phyloP scores from a whole-genome alignment of 2,113 vertebrate species.

The Parotia lawesii region DNA sequence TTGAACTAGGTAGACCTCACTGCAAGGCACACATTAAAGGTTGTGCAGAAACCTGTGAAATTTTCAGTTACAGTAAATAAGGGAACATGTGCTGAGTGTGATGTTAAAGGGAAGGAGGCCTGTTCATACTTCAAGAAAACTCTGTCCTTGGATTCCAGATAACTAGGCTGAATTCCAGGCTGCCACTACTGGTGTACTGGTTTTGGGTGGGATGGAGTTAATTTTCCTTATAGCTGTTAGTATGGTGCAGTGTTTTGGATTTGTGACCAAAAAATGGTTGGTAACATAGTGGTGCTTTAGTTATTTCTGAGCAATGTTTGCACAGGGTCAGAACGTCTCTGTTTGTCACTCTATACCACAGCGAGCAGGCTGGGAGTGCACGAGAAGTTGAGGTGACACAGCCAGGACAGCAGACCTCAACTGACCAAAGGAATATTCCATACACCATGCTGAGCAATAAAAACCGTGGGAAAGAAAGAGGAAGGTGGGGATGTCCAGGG shows the following conservation, averaged over 20 bases:
- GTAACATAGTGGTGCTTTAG: not conserved
- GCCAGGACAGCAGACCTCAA: accelerated
- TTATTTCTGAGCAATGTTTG: not conserved
- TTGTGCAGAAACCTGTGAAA: not conserved
- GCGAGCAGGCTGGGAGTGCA: not conserved
- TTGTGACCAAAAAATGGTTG: not conserved
- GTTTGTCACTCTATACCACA: not conserved
- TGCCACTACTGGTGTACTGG: not conserved
- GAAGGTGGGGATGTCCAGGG: not conserved
- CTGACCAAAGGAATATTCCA: not conserved
- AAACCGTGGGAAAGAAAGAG: not conserved
- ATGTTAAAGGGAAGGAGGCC: not conserved
- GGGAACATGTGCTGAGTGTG: not conserved
- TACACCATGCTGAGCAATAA: not conserved
- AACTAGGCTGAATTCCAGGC: not conserved
- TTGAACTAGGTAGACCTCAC: not conserved
- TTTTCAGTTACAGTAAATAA: not conserved
- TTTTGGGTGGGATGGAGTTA: not conserved
- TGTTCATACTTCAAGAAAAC: not conserved
- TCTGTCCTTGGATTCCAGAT: not conserved
- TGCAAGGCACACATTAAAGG: not conserved
- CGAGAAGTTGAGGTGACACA: not conserved
- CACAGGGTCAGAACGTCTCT: not conserved
- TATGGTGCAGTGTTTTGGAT: not conserved
- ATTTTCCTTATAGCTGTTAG: not conserved